Evolutionary conservation across 2,113 vertebrate species (phyloP), one percentile per base, ranked within the genome.

Genomic region (Macquaria australasica): DNA sequence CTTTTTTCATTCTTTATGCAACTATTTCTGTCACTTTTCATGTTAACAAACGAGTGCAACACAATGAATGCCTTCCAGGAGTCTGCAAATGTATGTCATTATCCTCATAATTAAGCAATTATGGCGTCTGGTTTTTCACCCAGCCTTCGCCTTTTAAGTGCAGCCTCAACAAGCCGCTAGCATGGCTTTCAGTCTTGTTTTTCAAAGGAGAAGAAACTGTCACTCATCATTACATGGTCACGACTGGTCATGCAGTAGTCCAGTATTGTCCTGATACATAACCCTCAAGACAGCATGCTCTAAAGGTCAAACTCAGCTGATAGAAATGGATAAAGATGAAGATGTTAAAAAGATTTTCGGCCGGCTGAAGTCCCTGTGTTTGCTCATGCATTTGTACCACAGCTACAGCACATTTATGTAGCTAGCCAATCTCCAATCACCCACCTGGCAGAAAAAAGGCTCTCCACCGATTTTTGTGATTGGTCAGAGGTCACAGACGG

Each of bases 391-490:
- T 34, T 4, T 23, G 59, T 4, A 37, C 21, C 55, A 21, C 73
- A 58, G 60, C 55, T 39, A 21, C 9, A 68, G 21, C 48, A 58
- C 12, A 39, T 73, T 51, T 60, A n/a, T 56, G 31, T 31, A 11
- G 18, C 63, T 39, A 73, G 48, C 16, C 23, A 16, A 31, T 18
- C 16, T 45, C 37, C 69, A 64, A 39, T 64, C 86, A 91, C 94
- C 12, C 95, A 99, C 98, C 96, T 98, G 84, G 97, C 95, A 80
- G 97, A 95, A 91, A 98, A 98, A 73, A 98, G 94, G 79, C 94
- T 96, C 90, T 99, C 97, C 0, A 97, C 92, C 53, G 96, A 94
- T 88, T 96, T 97, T 89, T 95, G 95, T 23, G 96, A 96, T 88
- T 96, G 96, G 70, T 96, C 93, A 0, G 97, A 96, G 48, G 96